Evolutionary conservation across 1,140 invertebrate species (phyloP).

Genomic region (Oreohelix idahoensis): DNA sequence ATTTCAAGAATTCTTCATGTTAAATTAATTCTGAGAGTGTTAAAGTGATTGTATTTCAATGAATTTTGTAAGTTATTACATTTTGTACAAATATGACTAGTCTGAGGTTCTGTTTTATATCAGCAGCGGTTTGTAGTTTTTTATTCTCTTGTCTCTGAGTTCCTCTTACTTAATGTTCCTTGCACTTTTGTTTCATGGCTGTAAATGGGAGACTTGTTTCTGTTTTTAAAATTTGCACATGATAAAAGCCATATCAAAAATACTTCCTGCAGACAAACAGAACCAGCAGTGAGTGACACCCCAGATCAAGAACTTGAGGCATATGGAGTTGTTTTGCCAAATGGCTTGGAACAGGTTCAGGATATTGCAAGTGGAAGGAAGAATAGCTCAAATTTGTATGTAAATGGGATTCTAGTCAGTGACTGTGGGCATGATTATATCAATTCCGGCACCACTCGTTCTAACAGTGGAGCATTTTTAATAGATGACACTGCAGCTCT

Average conservation of each 20-base stretch:
- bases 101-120: too few species aligned
- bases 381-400: conserved; percentile 48
- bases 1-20: too few species aligned
- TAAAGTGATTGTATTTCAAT: too few species aligned
- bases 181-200: too few species aligned
- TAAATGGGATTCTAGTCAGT: conserved; percentile 48
- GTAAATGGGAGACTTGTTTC: too few species aligned
- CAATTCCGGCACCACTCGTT: conserved; percentile 49
- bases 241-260: neutral
- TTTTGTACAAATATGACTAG: too few species aligned
- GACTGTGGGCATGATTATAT: conserved; percentile 56
- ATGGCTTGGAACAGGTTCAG: neutral
- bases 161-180: too few species aligned
- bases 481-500: conserved; percentile 53
- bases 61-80: too few species aligned
- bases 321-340: neutral
- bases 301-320: conserved; percentile 7
- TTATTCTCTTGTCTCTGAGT: too few species aligned
- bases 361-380: neutral
- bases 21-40: too few species aligned
- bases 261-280: conserved; percentile 37
- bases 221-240: too few species aligned
- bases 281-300: conserved; percentile 16
- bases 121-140: too few species aligned
- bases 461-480: conserved; percentile 20